A percentile compares a stretch with the other conserved stretches of the same genome.
Conservation (phyloP, 2,113 vertebrate genomes). For the Chionomys nivalis region DNA sequence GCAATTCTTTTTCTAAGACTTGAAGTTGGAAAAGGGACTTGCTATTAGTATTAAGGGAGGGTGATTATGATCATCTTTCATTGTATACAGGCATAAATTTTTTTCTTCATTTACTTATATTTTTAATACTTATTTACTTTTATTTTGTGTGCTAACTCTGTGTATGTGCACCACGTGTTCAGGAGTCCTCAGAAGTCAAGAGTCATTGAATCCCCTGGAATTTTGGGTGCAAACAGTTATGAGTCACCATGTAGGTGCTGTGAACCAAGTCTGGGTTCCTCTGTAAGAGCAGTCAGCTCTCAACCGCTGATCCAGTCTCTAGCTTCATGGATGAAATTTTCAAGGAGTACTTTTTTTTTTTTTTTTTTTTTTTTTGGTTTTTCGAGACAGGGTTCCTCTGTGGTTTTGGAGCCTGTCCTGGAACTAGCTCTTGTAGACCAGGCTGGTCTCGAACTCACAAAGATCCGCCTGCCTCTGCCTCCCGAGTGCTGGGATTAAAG, state of each 20-base stretch:
- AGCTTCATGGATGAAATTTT: background rate
- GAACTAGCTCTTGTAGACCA: too few relatives aligned
- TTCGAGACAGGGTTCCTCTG: too few relatives aligned
- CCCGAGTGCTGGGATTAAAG: too few relatives aligned
- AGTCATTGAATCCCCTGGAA: background rate
- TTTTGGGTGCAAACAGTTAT: background rate
- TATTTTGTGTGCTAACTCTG: background rate
- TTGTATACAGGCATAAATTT: background rate
- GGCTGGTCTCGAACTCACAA: too few relatives aligned
- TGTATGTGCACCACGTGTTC: background rate
- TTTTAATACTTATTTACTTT: background rate
- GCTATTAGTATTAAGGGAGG: background rate
- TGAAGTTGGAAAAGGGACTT: background rate
- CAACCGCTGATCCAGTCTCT: background rate
- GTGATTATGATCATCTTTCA: background rate
- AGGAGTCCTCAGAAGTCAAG: background rate
- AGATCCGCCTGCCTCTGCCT: too few relatives aligned
- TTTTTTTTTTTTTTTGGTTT: too few relatives aligned
- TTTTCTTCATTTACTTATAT: background rate
- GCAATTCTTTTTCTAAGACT: background rate
- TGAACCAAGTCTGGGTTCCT: background rate
- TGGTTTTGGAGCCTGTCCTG: too few relatives aligned
- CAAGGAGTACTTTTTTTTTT: background rate
- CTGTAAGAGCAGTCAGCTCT: background rate
- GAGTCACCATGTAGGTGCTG: background rate